Conservation (phyloP, 2,797 vertebrate species). For the Pteropus rufus region DNA sequence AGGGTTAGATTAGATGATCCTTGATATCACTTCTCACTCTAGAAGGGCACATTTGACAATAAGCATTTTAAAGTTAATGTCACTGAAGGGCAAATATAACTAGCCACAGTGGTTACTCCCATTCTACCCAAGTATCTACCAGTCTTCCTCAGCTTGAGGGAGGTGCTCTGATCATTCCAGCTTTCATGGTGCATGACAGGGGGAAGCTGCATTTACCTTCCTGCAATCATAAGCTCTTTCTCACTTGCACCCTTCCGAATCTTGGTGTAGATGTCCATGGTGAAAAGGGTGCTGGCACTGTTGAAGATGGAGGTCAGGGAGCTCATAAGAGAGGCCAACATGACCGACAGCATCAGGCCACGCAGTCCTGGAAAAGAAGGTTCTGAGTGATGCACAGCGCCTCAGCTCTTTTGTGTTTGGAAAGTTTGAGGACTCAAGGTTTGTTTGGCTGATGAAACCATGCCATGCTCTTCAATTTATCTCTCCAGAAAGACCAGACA, state of each 20-base stretch:
- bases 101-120: not conserved
- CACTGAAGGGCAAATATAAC: not conserved
- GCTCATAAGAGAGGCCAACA: conserved; percentile 98
- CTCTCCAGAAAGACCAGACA: not conserved
- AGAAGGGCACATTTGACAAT: not conserved
- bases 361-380: conserved; percentile 87
- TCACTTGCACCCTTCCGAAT: conserved; percentile 85
- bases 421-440: not conserved
- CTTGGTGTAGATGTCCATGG: conserved; percentile 96
- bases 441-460: not conserved
- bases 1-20: not conserved
- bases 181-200: not conserved
- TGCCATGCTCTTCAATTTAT: not conserved
- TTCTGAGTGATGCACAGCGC: not conserved
- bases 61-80: not conserved
- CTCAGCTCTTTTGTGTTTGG: not conserved
- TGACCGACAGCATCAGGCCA: conserved; percentile 96
- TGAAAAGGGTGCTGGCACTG: conserved; percentile 96
- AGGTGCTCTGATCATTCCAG: not conserved
- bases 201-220: conserved; percentile 48
- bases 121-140: not conserved
- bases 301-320: conserved; percentile 98
- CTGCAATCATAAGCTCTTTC: conserved; percentile 86
- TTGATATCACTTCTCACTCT: not conserved
- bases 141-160: not conserved